Conservation (phyloP, 2,888 invertebrate genomes). For the Aspidapion aeneum region DNA sequence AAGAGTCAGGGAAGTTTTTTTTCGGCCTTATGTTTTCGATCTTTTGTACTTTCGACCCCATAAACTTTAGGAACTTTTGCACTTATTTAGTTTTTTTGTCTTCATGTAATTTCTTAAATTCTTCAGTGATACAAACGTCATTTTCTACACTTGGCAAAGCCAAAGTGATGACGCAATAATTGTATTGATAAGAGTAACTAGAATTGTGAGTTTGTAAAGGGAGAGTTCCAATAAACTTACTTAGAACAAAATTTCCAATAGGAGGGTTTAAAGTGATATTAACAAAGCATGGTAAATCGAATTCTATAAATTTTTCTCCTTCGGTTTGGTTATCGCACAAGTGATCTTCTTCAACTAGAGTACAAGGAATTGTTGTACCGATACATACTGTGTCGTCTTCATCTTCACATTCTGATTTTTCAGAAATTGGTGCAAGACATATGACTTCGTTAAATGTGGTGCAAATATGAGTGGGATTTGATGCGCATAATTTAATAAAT, state of each 20-base stretch:
- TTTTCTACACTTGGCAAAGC: slow-evolving; percentile 35
- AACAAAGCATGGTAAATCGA: slow-evolving; percentile 39
- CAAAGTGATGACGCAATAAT: slow-evolving; percentile 36
- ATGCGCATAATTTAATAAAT: slow-evolving; percentile 39
- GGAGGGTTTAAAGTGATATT: slow-evolving; percentile 40
- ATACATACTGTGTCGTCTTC: slow-evolving; percentile 31
- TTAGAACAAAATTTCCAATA: slow-evolving; percentile 29
- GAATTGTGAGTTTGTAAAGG: slow-evolving; percentile 22
- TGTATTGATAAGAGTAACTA: slow-evolving; percentile 31
- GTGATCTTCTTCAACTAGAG: slow-evolving; percentile 27
- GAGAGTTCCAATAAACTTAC: slow-evolving; percentile 28
- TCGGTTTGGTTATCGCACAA: slow-evolving; percentile 33
- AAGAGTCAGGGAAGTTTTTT: too few relatives aligned
- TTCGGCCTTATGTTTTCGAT: too few relatives aligned
- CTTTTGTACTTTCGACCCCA: too few relatives aligned
- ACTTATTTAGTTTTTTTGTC: neutral
- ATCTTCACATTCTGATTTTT: slow-evolving; percentile 34
- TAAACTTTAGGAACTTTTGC: too few relatives aligned
- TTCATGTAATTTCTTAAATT: slow-evolving; percentile 13
- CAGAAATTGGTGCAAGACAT: slow-evolving; percentile 35
- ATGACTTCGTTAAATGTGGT: slow-evolving; percentile 40
- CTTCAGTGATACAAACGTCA: slow-evolving; percentile 26
- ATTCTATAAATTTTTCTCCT: slow-evolving; percentile 18
- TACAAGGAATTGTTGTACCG: slow-evolving; percentile 33
- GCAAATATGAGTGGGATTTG: slow-evolving; percentile 38